Conservation (phyloP, 2,888 invertebrate species). For the Prosapia bicincta region DNA sequence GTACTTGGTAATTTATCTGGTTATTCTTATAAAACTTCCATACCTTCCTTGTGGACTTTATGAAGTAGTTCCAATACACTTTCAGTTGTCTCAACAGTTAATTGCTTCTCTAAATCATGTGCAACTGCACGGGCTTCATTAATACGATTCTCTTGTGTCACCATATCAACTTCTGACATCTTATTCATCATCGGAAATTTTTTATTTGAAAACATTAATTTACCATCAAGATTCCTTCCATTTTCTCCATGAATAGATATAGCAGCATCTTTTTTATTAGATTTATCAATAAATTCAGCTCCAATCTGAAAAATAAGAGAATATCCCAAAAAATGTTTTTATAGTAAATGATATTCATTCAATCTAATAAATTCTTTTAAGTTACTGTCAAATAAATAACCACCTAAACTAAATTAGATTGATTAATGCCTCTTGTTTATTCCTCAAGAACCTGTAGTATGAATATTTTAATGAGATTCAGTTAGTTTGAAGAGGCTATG, state of each 20-base stretch:
- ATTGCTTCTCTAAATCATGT: slow-evolving; percentile 27
- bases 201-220: background rate
- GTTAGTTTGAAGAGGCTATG: no score
- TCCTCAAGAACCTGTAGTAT: no score
- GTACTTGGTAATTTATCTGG: no score
- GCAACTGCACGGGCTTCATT: slow-evolving; percentile 35
- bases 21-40: no score
- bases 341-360: no score
- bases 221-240: background rate
- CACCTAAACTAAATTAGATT: no score
- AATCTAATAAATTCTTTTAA: no score
- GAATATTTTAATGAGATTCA: no score
- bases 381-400: no score
- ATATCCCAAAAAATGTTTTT: no score
- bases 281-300: background rate
- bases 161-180: slow-evolving; percentile 24
- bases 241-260: background rate
- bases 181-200: background rate
- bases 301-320: background rate
- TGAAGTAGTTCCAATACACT: slow-evolving; percentile 19
- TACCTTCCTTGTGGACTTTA: slow-evolving; percentile 12
- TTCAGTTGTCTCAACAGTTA: slow-evolving; percentile 28
- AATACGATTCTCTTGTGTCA: slow-evolving; percentile 36
- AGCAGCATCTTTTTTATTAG: background rate
- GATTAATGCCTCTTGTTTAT: no score